phyloP scores from a whole-genome alignment of 2,113 vertebrate species.

The Scytalopus superciliaris region DNA sequence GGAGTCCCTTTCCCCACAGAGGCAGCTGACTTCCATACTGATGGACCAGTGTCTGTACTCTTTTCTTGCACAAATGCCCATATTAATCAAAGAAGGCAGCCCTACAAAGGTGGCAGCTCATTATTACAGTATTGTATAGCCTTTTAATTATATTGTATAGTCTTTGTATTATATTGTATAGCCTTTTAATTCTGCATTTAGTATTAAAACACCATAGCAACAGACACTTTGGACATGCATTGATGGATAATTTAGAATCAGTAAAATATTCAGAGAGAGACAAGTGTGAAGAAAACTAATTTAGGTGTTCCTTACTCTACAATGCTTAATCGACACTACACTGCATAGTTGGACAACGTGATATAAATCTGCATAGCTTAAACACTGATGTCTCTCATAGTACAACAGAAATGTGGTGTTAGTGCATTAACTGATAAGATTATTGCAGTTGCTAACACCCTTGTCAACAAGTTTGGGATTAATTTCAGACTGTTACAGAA shows the following conservation, averaged over 20 bases:
- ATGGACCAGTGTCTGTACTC: background rate
- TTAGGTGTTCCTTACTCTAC: background rate
- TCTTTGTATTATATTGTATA: background rate
- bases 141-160: background rate
- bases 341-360: background rate
- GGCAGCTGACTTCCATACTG: background rate
- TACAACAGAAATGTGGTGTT: background rate
- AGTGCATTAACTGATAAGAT: background rate
- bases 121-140: background rate
- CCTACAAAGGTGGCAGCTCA: background rate
- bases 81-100: background rate
- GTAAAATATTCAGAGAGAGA: background rate
- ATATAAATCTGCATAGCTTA: background rate
- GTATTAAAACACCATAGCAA: slow-evolving; percentile 24
- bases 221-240: background rate
- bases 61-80: background rate
- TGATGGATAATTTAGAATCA: background rate
- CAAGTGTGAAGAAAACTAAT: background rate
- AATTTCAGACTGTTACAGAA: background rate
- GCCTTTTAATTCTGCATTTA: background rate
- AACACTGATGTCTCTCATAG: background rate
- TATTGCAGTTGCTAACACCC: background rate
- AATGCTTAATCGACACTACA: background rate
- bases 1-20: background rate
- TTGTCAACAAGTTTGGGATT: rapidly evolving